Evolutionary conservation across 2,888 invertebrate species (phyloP), one percentile per base, ranked within the genome.

Genomic region (Atethmia centrago): DNA sequence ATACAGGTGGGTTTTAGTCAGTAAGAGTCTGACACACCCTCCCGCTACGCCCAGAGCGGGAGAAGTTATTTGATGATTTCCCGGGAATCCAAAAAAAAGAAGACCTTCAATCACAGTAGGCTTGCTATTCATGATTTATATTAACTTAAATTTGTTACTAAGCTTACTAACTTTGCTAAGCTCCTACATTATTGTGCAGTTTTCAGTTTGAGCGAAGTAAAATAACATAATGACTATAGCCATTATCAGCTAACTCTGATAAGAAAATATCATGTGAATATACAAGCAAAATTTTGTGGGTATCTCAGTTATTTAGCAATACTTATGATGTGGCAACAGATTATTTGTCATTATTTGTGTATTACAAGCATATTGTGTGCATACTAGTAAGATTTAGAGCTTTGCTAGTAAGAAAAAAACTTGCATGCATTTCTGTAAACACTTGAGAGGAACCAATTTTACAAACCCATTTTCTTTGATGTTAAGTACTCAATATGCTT

Each of bases 301-400:
- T 67, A 70, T 64, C 40, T 55, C 14, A n/a, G 51, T 45, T 79
- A 36, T 65, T 55, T 40, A 42, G 21, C 47, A n/a, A 16, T 71
- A 45, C 40, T 25, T 73, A 47, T 53, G 62, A 47, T 53, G 62
- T 74, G 36, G 51, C 51, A 63, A 53, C 31, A 53, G 21, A 55
- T 55, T 47, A 40, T 59, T 40, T 71, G 59, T 71, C n/a, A 66
- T 31, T 73, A 63, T 62, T 71, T 59, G 40, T 71, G 53, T 72
- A 28, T 40, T 53, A 53, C 53, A n/a, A n/a, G n/a, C n/a, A n/a
- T n/a, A n/a, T n/a, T n/a, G n/a, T n/a, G n/a, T 74, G 61, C 62
- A 56, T 40, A n/a, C n/a, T n/a, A n/a, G n/a, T 51, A 47, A 58
- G 65, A 40, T 45, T 70, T 81, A 84, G 71, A 80, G 64, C 31